Evolutionary conservation across 2,113 vertebrate genomes (phyloP).

Genomic region (Artemisiospiza belli): DNA sequence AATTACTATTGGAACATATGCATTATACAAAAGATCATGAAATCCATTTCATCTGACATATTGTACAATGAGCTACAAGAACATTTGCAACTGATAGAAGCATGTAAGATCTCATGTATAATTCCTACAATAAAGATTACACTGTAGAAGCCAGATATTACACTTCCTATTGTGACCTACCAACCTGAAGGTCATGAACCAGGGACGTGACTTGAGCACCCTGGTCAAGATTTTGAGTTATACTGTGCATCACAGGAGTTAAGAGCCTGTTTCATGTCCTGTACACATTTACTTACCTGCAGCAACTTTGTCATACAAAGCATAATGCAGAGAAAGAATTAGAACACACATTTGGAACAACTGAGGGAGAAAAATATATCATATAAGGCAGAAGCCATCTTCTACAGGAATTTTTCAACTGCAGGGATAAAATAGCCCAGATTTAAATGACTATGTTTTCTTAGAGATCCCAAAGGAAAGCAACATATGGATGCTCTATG

Average conservation of each 20-base stretch:
- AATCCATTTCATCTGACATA: conserved; percentile 67
- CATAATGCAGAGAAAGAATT: neutral
- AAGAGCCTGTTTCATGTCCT: neutral
- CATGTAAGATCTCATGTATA: conserved; percentile 42
- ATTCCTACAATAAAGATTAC: conserved; percentile 60
- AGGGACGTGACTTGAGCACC: neutral
- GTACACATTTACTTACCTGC: neutral
- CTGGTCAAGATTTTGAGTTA: conserved; percentile 2
- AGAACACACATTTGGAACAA: neutral
- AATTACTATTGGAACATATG: conserved; percentile 67
- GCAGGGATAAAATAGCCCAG: conserved; percentile 47
- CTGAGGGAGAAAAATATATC: neutral
- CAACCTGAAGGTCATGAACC: conserved; percentile 24
- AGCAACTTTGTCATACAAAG: neutral
- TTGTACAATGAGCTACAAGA: conserved; percentile 52
- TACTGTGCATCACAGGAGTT: neutral
- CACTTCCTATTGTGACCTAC: conserved; percentile 7
- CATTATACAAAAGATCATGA: conserved; percentile 69
- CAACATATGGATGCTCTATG: conserved; percentile 60
- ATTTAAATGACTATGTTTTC: conserved; percentile 65
- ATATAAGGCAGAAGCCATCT: neutral
- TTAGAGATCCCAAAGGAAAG: conserved; percentile 49
- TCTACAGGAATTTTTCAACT: conserved; percentile 35
- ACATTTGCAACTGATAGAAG: conserved; percentile 58
- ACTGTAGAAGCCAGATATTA: conserved; percentile 6